These are phyloP conservation scores for Tenthredo scrophulariae DNA, from an alignment of 2,888 invertebrate species.

Conservation along the genomic window DNA sequence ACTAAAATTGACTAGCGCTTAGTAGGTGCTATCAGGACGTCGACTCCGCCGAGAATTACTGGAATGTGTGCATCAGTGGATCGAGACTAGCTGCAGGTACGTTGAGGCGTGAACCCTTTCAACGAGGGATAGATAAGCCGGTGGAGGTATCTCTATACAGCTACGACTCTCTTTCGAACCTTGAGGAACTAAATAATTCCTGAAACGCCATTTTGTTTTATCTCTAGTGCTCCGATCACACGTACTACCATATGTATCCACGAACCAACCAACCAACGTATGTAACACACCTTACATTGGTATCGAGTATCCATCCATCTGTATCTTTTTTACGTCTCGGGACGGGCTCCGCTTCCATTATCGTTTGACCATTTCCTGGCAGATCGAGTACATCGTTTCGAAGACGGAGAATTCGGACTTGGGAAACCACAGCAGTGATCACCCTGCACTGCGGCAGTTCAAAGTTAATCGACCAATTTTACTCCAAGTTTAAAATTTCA, in stretches of 20 bases:
- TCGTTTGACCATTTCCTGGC: slow-evolving; percentile 44
- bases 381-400: slow-evolving; percentile 35
- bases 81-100: slow-evolving; percentile 17
- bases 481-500: neutral
- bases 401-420: slow-evolving; percentile 37
- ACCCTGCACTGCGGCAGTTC: neutral
- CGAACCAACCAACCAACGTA: neutral
- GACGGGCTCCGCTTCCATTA: slow-evolving; percentile 31
- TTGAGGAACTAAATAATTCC: slow-evolving; percentile 40
- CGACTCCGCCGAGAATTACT: slow-evolving; percentile 8
- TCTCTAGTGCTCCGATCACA: slow-evolving; percentile 36
- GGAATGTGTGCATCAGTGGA: slow-evolving; percentile 43
- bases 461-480: slow-evolving; percentile 33
- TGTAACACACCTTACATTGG: neutral
- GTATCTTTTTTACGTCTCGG: slow-evolving; percentile 41
- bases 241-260: neutral
- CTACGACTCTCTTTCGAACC: neutral
- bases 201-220: slow-evolving; percentile 37
- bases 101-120: slow-evolving; percentile 67
- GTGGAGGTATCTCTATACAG: neutral
- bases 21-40: slow-evolving; percentile 18
- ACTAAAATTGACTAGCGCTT: slow-evolving; percentile 31
- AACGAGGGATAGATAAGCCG: slow-evolving; percentile 69
- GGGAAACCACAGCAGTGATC: slow-evolving; percentile 10
- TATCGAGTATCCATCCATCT: slow-evolving; percentile 35